A percentile compares a stretch with the other conserved stretches of the same genome.
phyloP scores from a whole-genome alignment of 1,140 invertebrate species.

The Caenorhabditis tropicalis region DNA sequence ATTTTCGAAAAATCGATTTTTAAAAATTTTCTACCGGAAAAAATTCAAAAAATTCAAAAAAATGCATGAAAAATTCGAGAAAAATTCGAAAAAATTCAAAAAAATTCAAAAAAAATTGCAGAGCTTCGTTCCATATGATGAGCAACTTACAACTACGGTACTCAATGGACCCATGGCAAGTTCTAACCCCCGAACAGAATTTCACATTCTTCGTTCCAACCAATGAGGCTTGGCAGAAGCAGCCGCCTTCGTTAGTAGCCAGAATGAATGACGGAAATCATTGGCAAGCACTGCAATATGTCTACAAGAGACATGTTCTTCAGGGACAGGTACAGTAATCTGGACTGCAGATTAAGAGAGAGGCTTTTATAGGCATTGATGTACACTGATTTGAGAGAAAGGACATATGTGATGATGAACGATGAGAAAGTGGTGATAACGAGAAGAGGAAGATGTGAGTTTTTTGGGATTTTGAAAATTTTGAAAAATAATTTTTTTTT shows the following conservation, averaged over 20 bases:
- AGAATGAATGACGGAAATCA: constrained; percentile 69
- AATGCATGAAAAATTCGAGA: too few relatives aligned
- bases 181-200: constrained; percentile 78
- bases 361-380: constrained; percentile 40
- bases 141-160: constrained; percentile 68
- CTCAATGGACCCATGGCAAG: constrained; percentile 70
- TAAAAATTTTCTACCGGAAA: too few relatives aligned
- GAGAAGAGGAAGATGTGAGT: constrained; percentile 69
- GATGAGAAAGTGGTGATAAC: constrained; percentile 71
- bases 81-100: neutral
- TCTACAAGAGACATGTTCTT: constrained; percentile 69
- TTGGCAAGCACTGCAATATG: constrained; percentile 70
- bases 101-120: constrained; percentile 44
- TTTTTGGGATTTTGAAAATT: neutral
- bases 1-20: too few relatives aligned
- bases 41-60: too few relatives aligned
- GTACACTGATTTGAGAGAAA: constrained; percentile 69
- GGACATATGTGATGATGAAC: constrained; percentile 72
- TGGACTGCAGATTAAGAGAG: neutral
- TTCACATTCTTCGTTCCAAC: constrained; percentile 91
- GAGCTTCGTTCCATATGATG: constrained; percentile 67
- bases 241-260: constrained; percentile 60
- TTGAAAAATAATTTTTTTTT: neutral
- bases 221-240: constrained; percentile 80
- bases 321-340: constrained; percentile 64